These are phyloP conservation scores for Eremobia ochroleuca DNA, from an alignment of 2,888 invertebrate genomes.

Conservation along the genomic window DNA sequence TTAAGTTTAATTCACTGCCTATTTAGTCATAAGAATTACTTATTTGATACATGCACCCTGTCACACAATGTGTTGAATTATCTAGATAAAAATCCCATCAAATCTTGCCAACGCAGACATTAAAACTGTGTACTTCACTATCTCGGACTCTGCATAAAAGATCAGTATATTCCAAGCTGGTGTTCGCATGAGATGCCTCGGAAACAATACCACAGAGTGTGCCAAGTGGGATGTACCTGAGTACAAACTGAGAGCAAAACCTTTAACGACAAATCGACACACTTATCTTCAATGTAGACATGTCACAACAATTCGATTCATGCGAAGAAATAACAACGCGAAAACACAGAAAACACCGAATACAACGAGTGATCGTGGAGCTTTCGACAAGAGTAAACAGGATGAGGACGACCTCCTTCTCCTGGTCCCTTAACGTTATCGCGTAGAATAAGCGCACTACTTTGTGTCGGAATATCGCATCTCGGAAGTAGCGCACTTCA, in stretches of 20 bases:
- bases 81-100: slow-evolving; percentile 64
- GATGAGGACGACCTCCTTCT: slow-evolving; percentile 81
- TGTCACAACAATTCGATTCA: slow-evolving; percentile 87
- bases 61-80: slow-evolving; percentile 87
- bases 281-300: slow-evolving; percentile 82
- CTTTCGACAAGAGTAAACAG: slow-evolving; percentile 80
- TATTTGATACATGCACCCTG: slow-evolving; percentile 89
- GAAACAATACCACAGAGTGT: slow-evolving; percentile 88
- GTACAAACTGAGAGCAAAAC: slow-evolving; percentile 81
- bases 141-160: slow-evolving; percentile 71
- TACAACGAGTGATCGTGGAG: slow-evolving; percentile 80
- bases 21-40: slow-evolving; percentile 75
- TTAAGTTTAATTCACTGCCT: slow-evolving; percentile 66
- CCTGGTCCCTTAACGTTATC: slow-evolving; percentile 68
- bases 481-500: slow-evolving; percentile 60
- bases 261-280: slow-evolving; percentile 81
- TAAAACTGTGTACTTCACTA: slow-evolving; percentile 73
- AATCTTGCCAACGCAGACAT: slow-evolving; percentile 70
- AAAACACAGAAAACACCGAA: slow-evolving; percentile 87
- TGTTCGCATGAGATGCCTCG: slow-evolving; percentile 77
- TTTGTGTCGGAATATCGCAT: slow-evolving; percentile 45
- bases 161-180: slow-evolving; percentile 71
- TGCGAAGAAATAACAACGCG: slow-evolving; percentile 89
- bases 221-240: slow-evolving; percentile 89
- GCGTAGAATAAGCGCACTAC: slow-evolving; percentile 62